phyloP scores from a whole-genome alignment of 2,888 invertebrate genomes.

The Dendrolimus pini region DNA sequence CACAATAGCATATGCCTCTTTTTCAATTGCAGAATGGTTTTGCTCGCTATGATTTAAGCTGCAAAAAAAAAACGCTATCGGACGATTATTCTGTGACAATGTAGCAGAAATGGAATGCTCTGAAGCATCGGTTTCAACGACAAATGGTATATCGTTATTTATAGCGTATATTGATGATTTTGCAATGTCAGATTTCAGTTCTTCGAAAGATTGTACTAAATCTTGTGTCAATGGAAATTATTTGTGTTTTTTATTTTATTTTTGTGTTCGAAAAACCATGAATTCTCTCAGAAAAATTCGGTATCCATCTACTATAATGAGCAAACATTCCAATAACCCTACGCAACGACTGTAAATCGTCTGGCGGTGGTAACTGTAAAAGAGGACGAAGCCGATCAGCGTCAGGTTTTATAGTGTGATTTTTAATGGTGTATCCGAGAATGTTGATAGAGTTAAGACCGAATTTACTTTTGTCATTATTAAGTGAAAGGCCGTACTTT shows the following conservation, averaged over 20 bases:
- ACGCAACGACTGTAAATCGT: conserved; percentile 5
- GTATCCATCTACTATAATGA: conserved; percentile 6
- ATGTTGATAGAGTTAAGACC: conserved; percentile 1
- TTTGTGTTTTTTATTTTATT: background rate
- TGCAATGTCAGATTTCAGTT: background rate
- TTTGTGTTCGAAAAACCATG: background rate
- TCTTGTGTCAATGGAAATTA: background rate
- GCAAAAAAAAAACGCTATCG: too few relatives aligned
- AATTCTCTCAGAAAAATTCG: conserved; percentile 5
- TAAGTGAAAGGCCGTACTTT: conserved; percentile 1
- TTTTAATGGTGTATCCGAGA: conserved; percentile 10
- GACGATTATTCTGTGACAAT: background rate
- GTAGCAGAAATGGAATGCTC: background rate
- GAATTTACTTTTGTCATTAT: conserved; percentile 1
- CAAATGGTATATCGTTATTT: background rate
- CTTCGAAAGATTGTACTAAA: background rate
- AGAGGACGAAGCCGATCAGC: conserved; percentile 8
- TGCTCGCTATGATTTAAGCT: too few relatives aligned
- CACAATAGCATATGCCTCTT: too few relatives aligned
- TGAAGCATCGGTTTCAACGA: background rate
- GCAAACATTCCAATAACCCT: conserved; percentile 5
- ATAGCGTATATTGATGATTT: background rate
- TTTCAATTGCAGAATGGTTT: too few relatives aligned
- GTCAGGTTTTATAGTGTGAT: conserved; percentile 12
- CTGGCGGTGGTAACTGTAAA: conserved; percentile 7